Evolutionary conservation across 2,797 vertebrate genomes (phyloP), one percentile per base, ranked within the genome.

Genomic region (Halcyon smyrnensis): DNA sequence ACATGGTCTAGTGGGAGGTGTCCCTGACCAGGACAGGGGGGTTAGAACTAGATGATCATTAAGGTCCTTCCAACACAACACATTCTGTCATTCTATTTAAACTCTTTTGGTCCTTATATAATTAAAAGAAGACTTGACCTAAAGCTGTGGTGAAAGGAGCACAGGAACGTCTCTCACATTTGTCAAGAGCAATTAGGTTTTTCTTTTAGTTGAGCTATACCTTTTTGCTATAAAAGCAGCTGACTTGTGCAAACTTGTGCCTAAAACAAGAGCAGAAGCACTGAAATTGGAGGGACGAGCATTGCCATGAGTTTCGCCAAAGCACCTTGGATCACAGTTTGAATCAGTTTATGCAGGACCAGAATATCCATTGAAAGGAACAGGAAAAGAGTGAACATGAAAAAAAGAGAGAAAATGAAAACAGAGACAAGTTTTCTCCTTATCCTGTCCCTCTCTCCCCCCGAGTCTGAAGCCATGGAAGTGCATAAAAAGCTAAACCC

Each of bases 101-200:
- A 57, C 9, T 78, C 8, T 39, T 27, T 6, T 45, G 27, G 15
- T 39, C 48, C 77, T 65, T 18, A 24, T 43, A 21, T 6, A 45
- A 34, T 24, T 15, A 28, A 16, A n/a, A 74, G 46, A 74, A 41
- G 18, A 1, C 8, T 32, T 73, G 18, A 76, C 9, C 19, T 56
- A 77, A 59, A 59, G 11, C 17, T 23, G 1, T 15, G 19, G 27
- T 16, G 15, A 57, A 80, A 53, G 36, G 28, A 67, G 1, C 8
- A 32, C 34, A 67, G 6, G 11, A 30, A 15, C 16, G 10, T 43
- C 3, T 65, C 36, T 62, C 30, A 51, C 7, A 43, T 3, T 3
- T 6, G 3, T 41, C 7, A 32, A 57, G 43, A 50, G 2, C 8
- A 18, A 32, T 14, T 9, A 11, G 2, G 1, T 7, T 16, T 57